phyloP scores from a whole-genome alignment of 2,888 invertebrate genomes.

The Himalopsyche kuldschensis region DNA sequence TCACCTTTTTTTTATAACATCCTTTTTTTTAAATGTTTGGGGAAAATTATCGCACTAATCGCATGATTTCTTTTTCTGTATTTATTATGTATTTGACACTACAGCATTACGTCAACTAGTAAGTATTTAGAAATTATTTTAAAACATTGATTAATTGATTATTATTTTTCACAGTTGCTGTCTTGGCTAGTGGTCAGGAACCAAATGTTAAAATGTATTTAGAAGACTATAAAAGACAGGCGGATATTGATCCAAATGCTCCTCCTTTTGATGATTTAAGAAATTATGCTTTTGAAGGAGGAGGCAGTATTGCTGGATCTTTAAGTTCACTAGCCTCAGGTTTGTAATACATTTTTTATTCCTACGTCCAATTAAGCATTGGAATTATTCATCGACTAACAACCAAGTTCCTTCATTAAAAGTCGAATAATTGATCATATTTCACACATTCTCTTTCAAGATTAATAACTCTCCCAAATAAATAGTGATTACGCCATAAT shows the following conservation, averaged over 20 bases:
- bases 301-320: constrained; percentile 78
- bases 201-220: constrained; percentile 77
- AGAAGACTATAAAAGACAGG: constrained; percentile 74
- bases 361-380: too few species aligned
- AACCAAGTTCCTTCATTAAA: too few species aligned
- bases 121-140: neutral
- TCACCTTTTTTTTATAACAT: neutral
- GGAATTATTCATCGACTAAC: too few species aligned
- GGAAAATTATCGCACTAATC: neutral
- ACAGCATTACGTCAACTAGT: neutral
- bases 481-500: too few species aligned
- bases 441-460: too few species aligned
- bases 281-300: constrained; percentile 86
- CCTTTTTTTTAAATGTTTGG: neutral
- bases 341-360: constrained; percentile 44
- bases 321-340: constrained; percentile 77
- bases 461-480: too few species aligned
- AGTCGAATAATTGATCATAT: too few species aligned
- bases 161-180: constrained; percentile 38
- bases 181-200: constrained; percentile 47
- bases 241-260: constrained; percentile 77
- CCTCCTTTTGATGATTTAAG: constrained; percentile 84
- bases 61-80: neutral
- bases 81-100: neutral
- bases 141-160: neutral